A percentile compares a stretch with the other conserved stretches of the same genome.
Evolutionary conservation across 64 coral and sea anemone species (phyloP).

Genomic region (Pocillopora verrucosa): DNA sequence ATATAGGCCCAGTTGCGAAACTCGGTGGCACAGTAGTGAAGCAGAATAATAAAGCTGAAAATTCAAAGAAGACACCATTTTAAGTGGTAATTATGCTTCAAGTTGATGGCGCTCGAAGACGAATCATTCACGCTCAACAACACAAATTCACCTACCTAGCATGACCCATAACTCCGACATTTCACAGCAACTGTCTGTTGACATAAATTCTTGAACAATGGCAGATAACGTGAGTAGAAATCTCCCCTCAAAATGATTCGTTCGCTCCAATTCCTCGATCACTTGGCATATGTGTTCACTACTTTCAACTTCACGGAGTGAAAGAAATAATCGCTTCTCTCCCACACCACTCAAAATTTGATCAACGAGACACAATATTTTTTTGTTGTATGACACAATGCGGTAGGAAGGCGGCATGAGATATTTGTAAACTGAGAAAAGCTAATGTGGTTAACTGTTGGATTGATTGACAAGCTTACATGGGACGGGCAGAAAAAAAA

Average conservation of each 20-base stretch:
- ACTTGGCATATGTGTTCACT: no score
- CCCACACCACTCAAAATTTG: no score
- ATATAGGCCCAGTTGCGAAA: not conserved
- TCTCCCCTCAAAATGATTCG: no score
- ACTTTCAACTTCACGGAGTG: no score
- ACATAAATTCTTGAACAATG: not conserved
- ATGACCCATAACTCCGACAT: not conserved
- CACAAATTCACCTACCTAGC: not conserved
- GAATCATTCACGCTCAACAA: not conserved
- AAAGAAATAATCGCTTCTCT: no score
- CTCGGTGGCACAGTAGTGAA: not conserved
- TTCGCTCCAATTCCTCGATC: no score
- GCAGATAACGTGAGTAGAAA: no score
- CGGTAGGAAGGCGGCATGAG: not conserved
- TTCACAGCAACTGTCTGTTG: not conserved
- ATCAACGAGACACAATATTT: no score
- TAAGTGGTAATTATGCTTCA: not conserved
- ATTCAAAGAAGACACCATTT: not conserved
- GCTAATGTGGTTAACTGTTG: not conserved
- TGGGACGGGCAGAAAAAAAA: not conserved
- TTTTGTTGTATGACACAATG: no score
- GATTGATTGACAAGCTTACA: not conserved
- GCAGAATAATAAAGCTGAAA: constrained; percentile 4
- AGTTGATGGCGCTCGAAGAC: not conserved
- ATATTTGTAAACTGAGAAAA: constrained; percentile 6